A percentile compares a stretch with the other conserved stretches of the same genome.
phyloP scores from a whole-genome alignment of 1,140 invertebrate species.

The Zaprionus tsacasi region DNA sequence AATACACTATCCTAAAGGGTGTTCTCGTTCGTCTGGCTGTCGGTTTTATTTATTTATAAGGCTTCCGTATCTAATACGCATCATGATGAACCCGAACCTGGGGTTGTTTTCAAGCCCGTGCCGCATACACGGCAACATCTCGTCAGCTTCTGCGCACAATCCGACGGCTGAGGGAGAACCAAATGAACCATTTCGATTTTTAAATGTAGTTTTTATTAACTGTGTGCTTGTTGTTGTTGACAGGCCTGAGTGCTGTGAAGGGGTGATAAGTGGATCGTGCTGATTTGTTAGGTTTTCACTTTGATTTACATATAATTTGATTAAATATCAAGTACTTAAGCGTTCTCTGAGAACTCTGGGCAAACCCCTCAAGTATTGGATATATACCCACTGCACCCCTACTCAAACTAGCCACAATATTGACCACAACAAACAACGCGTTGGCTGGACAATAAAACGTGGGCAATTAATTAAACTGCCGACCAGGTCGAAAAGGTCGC shows the following conservation, averaged over 20 bases:
- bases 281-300: constrained; percentile 55
- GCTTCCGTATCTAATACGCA: constrained; percentile 61
- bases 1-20: constrained; percentile 28
- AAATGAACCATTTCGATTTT: constrained; percentile 62
- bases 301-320: constrained; percentile 61
- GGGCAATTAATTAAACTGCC: constrained; percentile 65
- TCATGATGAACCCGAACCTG: constrained; percentile 50
- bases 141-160: constrained; percentile 27
- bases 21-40: constrained; percentile 11
- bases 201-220: constrained; percentile 68
- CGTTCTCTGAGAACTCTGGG: constrained; percentile 17
- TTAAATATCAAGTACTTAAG: constrained; percentile 64
- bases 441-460: constrained; percentile 24
- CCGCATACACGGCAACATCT: constrained; percentile 31
- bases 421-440: constrained; percentile 61
- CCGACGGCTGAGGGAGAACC: constrained; percentile 18
- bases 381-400: constrained; percentile 39
- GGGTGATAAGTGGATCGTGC: constrained; percentile 70
- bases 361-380: constrained; percentile 13
- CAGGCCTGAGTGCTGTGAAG: constrained; percentile 56
- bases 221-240: constrained; percentile 31
- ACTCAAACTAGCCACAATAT: constrained; percentile 66
- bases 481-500: constrained; percentile 38
- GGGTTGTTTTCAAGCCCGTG: constrained; percentile 61
- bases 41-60: constrained; percentile 41